These are phyloP conservation scores for Lordiphosa clarofinis DNA, from an alignment of 1,140 invertebrate genomes.

Conservation along the genomic window DNA sequence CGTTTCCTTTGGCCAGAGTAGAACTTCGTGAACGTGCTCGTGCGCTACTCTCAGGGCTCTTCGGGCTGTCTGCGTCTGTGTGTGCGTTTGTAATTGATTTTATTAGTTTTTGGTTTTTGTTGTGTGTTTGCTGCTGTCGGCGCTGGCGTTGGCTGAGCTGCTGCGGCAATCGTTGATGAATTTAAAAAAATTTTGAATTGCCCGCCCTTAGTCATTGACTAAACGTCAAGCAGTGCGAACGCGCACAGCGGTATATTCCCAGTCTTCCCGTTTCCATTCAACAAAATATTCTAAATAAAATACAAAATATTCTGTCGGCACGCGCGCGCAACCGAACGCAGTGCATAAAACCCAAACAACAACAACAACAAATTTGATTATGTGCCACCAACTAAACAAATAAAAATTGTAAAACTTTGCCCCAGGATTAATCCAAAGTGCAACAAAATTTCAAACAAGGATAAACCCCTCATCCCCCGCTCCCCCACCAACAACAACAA, in stretches of 20 bases:
- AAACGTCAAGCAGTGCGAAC: constrained; percentile 79
- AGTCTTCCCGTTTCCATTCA: constrained; percentile 12
- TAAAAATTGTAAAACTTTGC: constrained; percentile 5
- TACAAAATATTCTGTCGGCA: constrained; percentile 4
- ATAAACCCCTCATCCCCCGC: constrained; percentile 38
- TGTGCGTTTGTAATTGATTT: constrained; percentile 79
- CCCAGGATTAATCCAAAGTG: constrained; percentile 24
- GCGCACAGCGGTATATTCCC: constrained; percentile 43
- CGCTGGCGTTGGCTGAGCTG: constrained; percentile 34
- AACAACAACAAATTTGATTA: constrained; percentile 18
- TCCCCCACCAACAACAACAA: background rate
- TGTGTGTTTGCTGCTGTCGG: constrained; percentile 68
- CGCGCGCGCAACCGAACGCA: constrained; percentile 15
- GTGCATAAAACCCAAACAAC: constrained; percentile 10
- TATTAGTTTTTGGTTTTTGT: constrained; percentile 78
- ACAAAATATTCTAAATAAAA: constrained; percentile 1
- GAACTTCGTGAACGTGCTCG: constrained; percentile 15
- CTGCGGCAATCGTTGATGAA: constrained; percentile 58
- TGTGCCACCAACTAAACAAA: constrained; percentile 18
- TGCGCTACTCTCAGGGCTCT: constrained; percentile 10
- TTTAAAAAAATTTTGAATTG: constrained; percentile 79
- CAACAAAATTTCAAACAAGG: constrained; percentile 50
- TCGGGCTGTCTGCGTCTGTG: constrained; percentile 19
- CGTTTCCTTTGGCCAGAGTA: constrained; percentile 31
- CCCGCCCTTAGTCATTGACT: constrained; percentile 79